Percentiles rank a stretch among this genome's conserved stretches.
These are phyloP conservation scores for Caenorhabditis becei DNA, from an alignment of 2,888 invertebrate genomes.

Conservation along the genomic window DNA sequence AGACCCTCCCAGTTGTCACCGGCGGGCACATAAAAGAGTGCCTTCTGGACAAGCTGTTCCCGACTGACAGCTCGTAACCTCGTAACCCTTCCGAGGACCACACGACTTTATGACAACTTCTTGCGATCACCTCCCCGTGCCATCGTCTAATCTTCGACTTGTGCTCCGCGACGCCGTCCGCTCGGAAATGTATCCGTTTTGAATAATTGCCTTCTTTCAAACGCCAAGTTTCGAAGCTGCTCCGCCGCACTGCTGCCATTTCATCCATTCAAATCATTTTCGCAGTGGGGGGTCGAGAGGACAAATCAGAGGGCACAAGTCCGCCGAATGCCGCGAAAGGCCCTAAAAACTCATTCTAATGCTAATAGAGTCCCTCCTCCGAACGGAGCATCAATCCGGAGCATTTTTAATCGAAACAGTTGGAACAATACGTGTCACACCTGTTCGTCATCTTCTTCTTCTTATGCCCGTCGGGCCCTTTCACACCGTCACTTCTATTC, in stretches of 20 bases:
- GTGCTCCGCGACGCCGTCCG: conserved; percentile 3
- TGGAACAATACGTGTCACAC: neutral
- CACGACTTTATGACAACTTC: conserved; percentile 23
- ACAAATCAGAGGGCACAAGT: conserved; percentile 9
- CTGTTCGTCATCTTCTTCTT: too few relatives aligned
- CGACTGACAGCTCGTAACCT: conserved; percentile 43
- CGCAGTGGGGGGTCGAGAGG: conserved; percentile 50
- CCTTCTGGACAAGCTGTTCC: conserved; percentile 34
- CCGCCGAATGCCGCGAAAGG: conserved; percentile 19
- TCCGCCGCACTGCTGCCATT: conserved; percentile 21
- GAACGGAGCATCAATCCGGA: too few relatives aligned
- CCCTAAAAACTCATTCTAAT: conserved; percentile 50
- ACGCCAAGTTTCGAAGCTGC: conserved; percentile 29
- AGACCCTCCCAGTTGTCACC: conserved; percentile 54
- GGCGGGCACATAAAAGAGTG: conserved; percentile 58
- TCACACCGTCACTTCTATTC: conserved; percentile 27
- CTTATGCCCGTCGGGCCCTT: conserved; percentile 5
- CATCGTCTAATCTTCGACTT: conserved; percentile 18
- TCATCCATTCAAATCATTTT: conserved; percentile 58
- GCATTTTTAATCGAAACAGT: neutral
- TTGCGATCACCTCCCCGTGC: conserved; percentile 9
- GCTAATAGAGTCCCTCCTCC: conserved; percentile 30
- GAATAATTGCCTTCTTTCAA: conserved; percentile 60
- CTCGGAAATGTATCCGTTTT: conserved; percentile 58
- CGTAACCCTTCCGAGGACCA: neutral